Conservation (phyloP, 2,113 vertebrate genomes). For the Scalopus aquaticus region DNA sequence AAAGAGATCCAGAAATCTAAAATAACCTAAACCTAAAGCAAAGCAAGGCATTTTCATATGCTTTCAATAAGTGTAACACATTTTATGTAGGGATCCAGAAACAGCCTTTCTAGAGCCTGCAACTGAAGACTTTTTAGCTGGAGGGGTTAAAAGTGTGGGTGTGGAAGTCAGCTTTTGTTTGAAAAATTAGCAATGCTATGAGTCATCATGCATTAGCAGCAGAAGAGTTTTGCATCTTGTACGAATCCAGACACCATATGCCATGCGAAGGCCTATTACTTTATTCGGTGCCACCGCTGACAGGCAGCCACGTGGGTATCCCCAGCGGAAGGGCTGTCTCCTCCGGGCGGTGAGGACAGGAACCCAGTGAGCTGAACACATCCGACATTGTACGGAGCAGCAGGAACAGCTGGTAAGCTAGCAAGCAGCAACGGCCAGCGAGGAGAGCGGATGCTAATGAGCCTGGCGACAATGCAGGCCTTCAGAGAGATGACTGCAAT, state of each 20-base stretch:
- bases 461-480: slow-evolving; percentile 82
- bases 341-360: slow-evolving; percentile 84
- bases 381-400: slow-evolving; percentile 95
- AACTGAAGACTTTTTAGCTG: slow-evolving; percentile 84
- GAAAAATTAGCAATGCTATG: slow-evolving; percentile 98
- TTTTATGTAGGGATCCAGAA: slow-evolving; percentile 76
- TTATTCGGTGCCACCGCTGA: slow-evolving; percentile 92
- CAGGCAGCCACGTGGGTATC: slow-evolving; percentile 94
- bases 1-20: neutral
- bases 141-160: slow-evolving; percentile 92
- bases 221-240: slow-evolving; percentile 99
- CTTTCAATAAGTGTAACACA: slow-evolving; percentile 74
- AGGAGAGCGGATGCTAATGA: slow-evolving; percentile 93
- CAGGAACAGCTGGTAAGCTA: slow-evolving; percentile 99
- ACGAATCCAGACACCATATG: slow-evolving; percentile 99
- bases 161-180: slow-evolving; percentile 92
- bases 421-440: slow-evolving; percentile 86
- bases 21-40: slow-evolving; percentile 52
- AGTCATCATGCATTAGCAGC: slow-evolving; percentile 97
- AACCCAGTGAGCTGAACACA: slow-evolving; percentile 94
- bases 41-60: slow-evolving; percentile 48
- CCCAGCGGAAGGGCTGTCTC: slow-evolving; percentile 89
- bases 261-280: slow-evolving; percentile 96
- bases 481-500: slow-evolving; percentile 61
- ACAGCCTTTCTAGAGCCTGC: slow-evolving; percentile 79